These are phyloP conservation scores for Acleris holmiana DNA, from an alignment of 2,888 invertebrate genomes.

Conservation along the genomic window DNA sequence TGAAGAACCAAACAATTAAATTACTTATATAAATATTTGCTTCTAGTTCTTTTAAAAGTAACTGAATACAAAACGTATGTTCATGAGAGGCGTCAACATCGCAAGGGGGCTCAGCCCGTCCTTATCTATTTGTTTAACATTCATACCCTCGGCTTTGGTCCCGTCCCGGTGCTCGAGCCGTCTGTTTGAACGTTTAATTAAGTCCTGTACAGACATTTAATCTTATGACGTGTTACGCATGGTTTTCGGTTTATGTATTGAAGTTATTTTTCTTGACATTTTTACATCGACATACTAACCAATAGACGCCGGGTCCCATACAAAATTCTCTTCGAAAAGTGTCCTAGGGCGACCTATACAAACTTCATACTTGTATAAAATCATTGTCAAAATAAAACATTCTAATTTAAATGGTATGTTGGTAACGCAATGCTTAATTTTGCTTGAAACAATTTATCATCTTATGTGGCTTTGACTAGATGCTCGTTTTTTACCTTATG, in stretches of 20 bases:
- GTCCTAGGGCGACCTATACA: too few relatives aligned
- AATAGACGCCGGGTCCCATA: too few relatives aligned
- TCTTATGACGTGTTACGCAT: neutral
- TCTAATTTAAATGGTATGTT: too few relatives aligned
- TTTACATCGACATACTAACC: too few relatives aligned
- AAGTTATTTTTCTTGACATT: too few relatives aligned
- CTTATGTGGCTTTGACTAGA: too few relatives aligned
- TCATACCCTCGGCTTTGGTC: constrained; percentile 49
- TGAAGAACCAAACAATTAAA: neutral
- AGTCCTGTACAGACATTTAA: constrained; percentile 8
- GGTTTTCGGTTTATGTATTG: neutral
- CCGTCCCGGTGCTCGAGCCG: constrained; percentile 37
- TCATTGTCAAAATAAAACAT: too few relatives aligned
- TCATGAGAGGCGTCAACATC: constrained; percentile 13
- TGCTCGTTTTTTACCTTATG: too few relatives aligned
- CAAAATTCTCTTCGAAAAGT: too few relatives aligned
- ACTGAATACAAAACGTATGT: constrained; percentile 18
- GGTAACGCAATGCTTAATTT: too few relatives aligned
- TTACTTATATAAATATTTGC: neutral
- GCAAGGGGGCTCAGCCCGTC: constrained; percentile 36
- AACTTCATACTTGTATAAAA: too few relatives aligned
- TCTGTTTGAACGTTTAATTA: constrained; percentile 43
- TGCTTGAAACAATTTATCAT: too few relatives aligned
- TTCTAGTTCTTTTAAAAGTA: neutral
- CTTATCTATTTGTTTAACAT: constrained; percentile 64